Conservation (phyloP, 1,140 invertebrate genomes). For the Caerostris extrusa region DNA sequence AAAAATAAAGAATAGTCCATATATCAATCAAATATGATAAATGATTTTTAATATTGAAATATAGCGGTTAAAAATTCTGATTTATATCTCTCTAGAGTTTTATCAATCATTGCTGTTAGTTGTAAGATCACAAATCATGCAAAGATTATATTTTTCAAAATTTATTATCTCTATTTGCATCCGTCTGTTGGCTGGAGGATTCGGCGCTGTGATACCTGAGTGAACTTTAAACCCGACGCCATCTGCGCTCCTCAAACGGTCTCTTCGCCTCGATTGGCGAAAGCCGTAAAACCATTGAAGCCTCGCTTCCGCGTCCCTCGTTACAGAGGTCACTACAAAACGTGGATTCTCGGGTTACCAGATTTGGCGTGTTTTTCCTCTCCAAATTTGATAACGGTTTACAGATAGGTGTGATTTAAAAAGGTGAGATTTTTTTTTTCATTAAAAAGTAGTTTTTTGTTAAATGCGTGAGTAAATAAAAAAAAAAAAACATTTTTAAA, state of each 20-base stretch:
- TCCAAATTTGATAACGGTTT: not conserved
- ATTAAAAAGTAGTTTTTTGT: not conserved
- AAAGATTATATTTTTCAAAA: no score
- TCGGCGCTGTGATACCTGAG: constrained; percentile 19
- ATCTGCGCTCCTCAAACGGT: constrained; percentile 72
- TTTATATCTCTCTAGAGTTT: not conserved
- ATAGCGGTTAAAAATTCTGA: not conserved
- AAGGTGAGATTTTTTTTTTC: not conserved
- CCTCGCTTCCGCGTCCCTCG: constrained; percentile 68
- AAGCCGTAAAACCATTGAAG: constrained; percentile 33
- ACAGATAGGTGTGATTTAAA: not conserved
- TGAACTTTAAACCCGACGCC: constrained; percentile 75
- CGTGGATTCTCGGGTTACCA: not conserved
- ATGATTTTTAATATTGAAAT: no score
- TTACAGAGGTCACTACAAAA: constrained; percentile 71
- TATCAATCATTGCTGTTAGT: not conserved
- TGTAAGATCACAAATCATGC: no score
- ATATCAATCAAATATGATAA: no score
- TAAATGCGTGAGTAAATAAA: not conserved
- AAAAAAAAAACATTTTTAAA: not conserved
- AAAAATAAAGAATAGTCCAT: no score
- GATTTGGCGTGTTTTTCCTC: constrained; percentile 28
- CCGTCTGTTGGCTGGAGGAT: not conserved
- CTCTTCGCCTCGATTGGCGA: constrained; percentile 54
- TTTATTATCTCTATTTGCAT: not conserved